Evolutionary conservation across 2,797 vertebrate genomes (phyloP).

Genomic region (Mionectes olivaceus): DNA sequence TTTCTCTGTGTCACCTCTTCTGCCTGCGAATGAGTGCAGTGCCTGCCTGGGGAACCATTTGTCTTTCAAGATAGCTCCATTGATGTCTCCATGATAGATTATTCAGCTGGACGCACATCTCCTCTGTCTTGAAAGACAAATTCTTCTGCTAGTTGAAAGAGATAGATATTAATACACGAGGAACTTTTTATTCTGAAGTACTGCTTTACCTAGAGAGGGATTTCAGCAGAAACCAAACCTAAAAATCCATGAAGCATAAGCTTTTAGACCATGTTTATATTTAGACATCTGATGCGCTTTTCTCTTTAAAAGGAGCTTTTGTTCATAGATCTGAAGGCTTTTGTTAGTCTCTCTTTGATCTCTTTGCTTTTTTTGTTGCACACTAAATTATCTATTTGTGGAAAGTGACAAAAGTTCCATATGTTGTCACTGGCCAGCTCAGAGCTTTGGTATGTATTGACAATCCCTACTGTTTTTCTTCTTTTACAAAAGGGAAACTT

Average conservation of each 20-base stretch:
- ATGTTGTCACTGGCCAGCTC: background rate
- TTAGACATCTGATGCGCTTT: background rate
- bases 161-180: background rate
- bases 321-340: background rate
- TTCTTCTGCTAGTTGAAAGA: background rate
- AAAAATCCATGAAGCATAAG: background rate
- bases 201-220: background rate
- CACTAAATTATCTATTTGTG: background rate
- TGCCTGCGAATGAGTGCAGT: background rate
- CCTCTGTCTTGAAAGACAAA: background rate
- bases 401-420: constrained; percentile 6
- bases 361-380: background rate
- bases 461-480: background rate
- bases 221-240: background rate
- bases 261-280: background rate
- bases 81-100: background rate
- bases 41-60: background rate
- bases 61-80: background rate
- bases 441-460: background rate
- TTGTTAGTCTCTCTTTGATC: background rate
- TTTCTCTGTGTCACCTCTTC: background rate
- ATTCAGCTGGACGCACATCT: background rate
- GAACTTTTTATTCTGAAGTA: background rate
- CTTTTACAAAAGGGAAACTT: background rate
- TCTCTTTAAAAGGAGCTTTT: background rate